Evolutionary conservation across 2,113 vertebrate genomes (phyloP).

Genomic region (Engystomops pustulosus): DNA sequence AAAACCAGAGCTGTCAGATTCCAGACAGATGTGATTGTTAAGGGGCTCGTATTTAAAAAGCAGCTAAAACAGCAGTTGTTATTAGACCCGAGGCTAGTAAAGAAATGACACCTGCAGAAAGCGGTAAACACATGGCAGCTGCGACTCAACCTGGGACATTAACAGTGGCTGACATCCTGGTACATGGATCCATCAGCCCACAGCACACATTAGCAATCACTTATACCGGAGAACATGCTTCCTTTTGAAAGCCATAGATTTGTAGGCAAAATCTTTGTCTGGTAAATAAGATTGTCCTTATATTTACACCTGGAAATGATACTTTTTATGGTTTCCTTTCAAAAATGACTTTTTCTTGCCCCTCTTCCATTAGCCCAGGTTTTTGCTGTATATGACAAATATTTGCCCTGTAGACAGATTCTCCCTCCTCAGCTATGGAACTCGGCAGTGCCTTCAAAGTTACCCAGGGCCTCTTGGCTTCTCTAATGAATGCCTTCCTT

Average conservation of each 20-base stretch:
- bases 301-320: too few relatives aligned
- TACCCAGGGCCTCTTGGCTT: too few relatives aligned
- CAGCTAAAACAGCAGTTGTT: constrained; percentile 41
- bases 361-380: too few relatives aligned
- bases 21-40: constrained; percentile 55
- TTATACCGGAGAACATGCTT: too few relatives aligned
- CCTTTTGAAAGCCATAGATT: neutral
- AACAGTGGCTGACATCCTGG: constrained; percentile 21
- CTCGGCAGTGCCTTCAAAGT: too few relatives aligned
- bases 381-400: too few relatives aligned
- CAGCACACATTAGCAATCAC: neutral
- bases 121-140: constrained; percentile 54
- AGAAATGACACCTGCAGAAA: constrained; percentile 55
- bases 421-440: too few relatives aligned
- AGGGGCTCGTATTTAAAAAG: constrained; percentile 34
- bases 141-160: constrained; percentile 40
- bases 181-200: neutral
- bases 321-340: too few relatives aligned
- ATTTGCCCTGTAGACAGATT: too few relatives aligned
- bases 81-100: constrained; percentile 49
- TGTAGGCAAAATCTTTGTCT: neutral
- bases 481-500: too few relatives aligned
- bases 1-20: constrained; percentile 46
- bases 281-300: neutral
- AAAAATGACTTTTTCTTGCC: too few relatives aligned